Evolutionary conservation across 1,140 invertebrate species (phyloP), one percentile per base, ranked within the genome.

Genomic region (Rhynchophorus ferrugineus): DNA sequence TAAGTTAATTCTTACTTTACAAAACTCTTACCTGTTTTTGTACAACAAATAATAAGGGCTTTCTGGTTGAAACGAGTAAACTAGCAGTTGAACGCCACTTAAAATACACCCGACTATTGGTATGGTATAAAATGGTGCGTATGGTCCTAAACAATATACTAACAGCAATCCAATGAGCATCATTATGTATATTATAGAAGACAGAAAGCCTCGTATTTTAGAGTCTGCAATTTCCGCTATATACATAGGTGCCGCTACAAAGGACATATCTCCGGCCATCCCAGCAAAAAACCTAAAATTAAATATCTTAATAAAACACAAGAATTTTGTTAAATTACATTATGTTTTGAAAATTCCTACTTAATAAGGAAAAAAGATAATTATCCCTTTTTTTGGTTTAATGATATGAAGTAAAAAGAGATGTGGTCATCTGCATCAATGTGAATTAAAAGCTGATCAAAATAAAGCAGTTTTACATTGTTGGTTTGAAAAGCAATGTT

Each of bases 161-260:
- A 64, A 35, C 17, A 63, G 9, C 6, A 58, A 34, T 5, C 64
- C 64, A n/a, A 61, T 24, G 2, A 64, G 47, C 45, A 61, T 52
- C 62, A 64, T 66, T 1, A 61, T 52, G 37, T 61, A 61, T 22
- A 61, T 63, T 9, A 63, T 53, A 11, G 54, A 38, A 0, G 59
- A 57, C 3, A 66, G 47, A 34, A 63, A 59, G 1, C 64, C 64
- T 35, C 64, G 46, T 7, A 65, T 56, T 54, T 61, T 61, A 17
- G 58, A 50, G 42, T 65, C 60, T 2, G 64, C 63, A 46, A 64
- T 62, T 60, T 64, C 63, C 2, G 63, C 61, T 34, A 56, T 62
- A 49, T 43, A 64, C 56, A 58, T 58, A 6, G 56, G 51, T 17
- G 56, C 50, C 20, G 51, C 51, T 16, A 58, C 56, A 47, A 58